Base-by-base conservation (phyloP, 2,797 vertebrate species). In the Knipowitschia caucasica region DNA sequence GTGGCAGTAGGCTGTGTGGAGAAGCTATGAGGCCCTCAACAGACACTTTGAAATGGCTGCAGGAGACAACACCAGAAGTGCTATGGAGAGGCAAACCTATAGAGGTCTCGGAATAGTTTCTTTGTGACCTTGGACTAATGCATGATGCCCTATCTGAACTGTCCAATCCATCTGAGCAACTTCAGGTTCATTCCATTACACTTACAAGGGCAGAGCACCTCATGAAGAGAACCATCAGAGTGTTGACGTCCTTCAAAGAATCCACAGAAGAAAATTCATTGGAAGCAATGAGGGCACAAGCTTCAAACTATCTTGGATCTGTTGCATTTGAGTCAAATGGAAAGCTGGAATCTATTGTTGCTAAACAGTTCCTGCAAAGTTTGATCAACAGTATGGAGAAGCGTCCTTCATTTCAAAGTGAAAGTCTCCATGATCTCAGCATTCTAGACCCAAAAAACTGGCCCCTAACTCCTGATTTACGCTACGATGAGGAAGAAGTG, bases 1-100 rank as follows among this genome's bases (percentile, higher is more conserved):
- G 42, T 75, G 10, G 50, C 67, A 40, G 67, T 66, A n/a, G n/a
- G n/a, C n/a, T n/a, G n/a, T n/a, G n/a, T 67, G 64, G 60, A 62
- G 26, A 31, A 64, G 49, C 3, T 55, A 45, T 20, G 55, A 52
- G 49, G 65, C 65, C 43, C 58, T 68, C 1, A 68, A 55, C 20
- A 66, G 23, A 58, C 62, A 63, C 46, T 76, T 59, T 67, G 52
- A 68, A 66, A 69, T 51, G 56, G 52, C 50, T 56, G 39, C 26
- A 2, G 44, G 2, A 35, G 56, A 53, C 43, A 9, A 63, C 49
- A 71, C n/a, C n/a, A n/a, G n/a, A 52, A 51, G 44, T 15, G 0
- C 20, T 24, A 56, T 39, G 47, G 38, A 74, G 29, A 71, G 55
- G 3, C 65, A 72, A 43, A 57, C 33, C 23, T 68, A 65, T 18